A percentile compares a stretch with the other conserved stretches of the same genome.
Evolutionary conservation across 2,797 vertebrate genomes (phyloP).

Genomic region (Alca torda): DNA sequence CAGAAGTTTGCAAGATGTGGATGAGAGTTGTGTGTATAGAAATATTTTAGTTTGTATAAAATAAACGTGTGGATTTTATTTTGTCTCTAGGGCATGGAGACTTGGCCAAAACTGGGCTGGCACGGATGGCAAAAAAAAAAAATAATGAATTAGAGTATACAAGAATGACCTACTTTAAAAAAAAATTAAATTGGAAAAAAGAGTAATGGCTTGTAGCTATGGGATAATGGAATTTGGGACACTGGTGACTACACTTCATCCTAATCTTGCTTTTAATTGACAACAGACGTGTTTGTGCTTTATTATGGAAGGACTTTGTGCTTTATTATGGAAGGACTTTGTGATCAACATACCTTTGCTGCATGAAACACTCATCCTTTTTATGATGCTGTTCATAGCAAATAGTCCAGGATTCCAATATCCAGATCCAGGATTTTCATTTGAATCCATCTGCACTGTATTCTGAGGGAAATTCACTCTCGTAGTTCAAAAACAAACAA

Average conservation of each 20-base stretch:
- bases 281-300: conserved; percentile 29
- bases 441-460: neutral
- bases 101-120: conserved; percentile 46
- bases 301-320: neutral
- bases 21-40: neutral
- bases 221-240: conserved; percentile 76
- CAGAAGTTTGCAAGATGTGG: neutral
- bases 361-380: neutral
- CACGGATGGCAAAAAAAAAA: conserved; percentile 19
- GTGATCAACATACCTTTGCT: neutral
- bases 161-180: conserved; percentile 76
- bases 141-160: neutral
- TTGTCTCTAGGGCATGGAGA: conserved; percentile 3
- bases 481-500: neutral
- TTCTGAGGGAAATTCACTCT: neutral
- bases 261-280: conserved; percentile 74
- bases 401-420: neutral
- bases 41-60: neutral
- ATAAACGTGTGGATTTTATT: conserved; percentile 30
- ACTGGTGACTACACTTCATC: conserved; percentile 64
- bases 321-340: neutral
- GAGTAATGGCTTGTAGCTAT: conserved; percentile 73
- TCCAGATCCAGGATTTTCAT: neutral
- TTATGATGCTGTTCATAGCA: neutral
- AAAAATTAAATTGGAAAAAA: conserved; percentile 75